Evolutionary conservation across 2,797 vertebrate species (phyloP), one percentile per base, ranked within the genome.

Genomic region (Tauraco hartlaubi): DNA sequence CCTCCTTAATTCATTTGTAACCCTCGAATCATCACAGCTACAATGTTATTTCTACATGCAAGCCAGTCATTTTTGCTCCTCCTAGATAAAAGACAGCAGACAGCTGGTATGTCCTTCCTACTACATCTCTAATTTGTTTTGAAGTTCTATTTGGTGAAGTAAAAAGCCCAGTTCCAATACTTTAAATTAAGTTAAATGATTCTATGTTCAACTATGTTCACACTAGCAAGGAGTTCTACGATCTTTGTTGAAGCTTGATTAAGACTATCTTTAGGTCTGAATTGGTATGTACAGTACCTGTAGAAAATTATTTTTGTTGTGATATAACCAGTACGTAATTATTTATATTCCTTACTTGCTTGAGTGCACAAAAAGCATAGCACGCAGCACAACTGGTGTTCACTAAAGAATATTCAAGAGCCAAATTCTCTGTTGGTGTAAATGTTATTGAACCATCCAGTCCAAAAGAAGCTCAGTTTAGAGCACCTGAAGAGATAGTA

Each of bases 171-270:
- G 64, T 78, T 80, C 71, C 48, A 97, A 83, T 64, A 88, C 31
- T 92, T 90, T 78, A 94, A 94, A 95, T 95, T 93, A 94, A 82
- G 69, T 95, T 95, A 95, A 97, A 92, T 91, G 74, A 88, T 73
- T 97, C 92, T 89, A 28, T 94, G 59, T 96, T 94, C 51, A 43
- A 75, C 86, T 83, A 56, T 80, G 52, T 83, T 96, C 55, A 77
- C 82, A 61, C 68, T 81, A 92, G 54, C 87, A 95, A 82, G 41
- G 67, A 91, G 39, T 95, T 95, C 84, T 83, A 25, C 92, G 83
- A 90, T 96, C 91, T 90, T 94, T 92, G 72, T 12, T 66, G 93
- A 92, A 12, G 80, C 49, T 97, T 97, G 71, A 94, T 96, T 97
- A 96, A 71, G 92, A 88, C 93, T 96, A 82, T 89, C 49, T 81